Evolutionary conservation across 1,140 invertebrate species (phyloP), one percentile per base, ranked within the genome.

Genomic region (Trypoxylus dichotomus): DNA sequence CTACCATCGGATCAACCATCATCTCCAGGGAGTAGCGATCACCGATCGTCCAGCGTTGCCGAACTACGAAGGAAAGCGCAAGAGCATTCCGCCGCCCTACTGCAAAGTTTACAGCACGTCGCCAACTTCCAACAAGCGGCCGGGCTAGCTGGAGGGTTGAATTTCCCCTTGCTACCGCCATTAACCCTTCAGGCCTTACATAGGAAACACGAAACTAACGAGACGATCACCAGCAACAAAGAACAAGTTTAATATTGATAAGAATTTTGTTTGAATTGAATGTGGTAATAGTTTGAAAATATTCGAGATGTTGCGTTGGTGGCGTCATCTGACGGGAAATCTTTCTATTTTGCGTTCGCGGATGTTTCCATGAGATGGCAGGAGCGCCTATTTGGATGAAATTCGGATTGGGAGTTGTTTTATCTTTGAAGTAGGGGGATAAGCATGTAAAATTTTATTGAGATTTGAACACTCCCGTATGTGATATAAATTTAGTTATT

Each of bases 21-120:
- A 3, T 82, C 83, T 3, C 84, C 87, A 2, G 84, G 83, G 6
- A 85, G 84, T 42, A 85, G 84, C 29, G 90, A 90, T 85, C 89
- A 90, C 79, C 88, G 94, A 76, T 93, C 91, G n/a, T 93, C 92
- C 77, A 95, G 94, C 85, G 93, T 97, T 19, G 95, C 95, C 0
- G 95, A 97, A 83, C 87, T 97, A 8, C 89, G 95, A 13, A 90
- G 95, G 27, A 97, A 97, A 85, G 95, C 95, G 0, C 94, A 96
- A 85, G 96, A 97, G 84, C 95, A 97, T 85, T 95, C 94, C 1
- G 95, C 95, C 0, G 95, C 95, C 0, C 87, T 95, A 11, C 86
- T 95, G 73, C 93, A 94, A 82, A 92, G 91, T 21, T 86, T 94
- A 27, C 93, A 91, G 72, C 87, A 89, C 78, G 87, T 88, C 25